phyloP scores from a whole-genome alignment of 2,797 vertebrate genomes.

The Balearica regulorum region DNA sequence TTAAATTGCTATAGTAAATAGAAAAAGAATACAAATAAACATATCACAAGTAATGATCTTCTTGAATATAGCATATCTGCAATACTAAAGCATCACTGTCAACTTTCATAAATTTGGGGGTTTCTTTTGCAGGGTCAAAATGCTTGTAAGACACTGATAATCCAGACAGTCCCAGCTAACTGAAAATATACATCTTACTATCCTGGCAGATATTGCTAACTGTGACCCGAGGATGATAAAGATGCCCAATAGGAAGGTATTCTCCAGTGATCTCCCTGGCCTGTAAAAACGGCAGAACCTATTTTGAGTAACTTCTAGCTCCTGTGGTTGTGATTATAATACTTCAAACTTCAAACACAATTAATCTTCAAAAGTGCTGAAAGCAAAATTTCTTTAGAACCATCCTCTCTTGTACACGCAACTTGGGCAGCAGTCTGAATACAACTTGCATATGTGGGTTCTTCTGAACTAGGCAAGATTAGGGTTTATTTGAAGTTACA shows the following conservation, averaged over 20 bases:
- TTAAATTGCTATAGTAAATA: conserved; percentile 87
- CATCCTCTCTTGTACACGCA: neutral
- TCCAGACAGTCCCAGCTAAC: neutral
- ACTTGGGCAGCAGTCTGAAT: neutral
- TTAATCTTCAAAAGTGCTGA: neutral
- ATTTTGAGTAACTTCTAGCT: neutral
- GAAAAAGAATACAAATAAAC: neutral
- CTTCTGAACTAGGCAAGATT: neutral
- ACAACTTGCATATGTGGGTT: neutral
- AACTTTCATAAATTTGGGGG: neutral
- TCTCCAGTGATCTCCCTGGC: neutral
- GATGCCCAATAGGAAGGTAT: neutral
- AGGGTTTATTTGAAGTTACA: neutral
- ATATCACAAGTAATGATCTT: neutral
- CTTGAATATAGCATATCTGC: neutral
- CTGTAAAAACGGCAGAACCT: neutral
- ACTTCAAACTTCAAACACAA: neutral
- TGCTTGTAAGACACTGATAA: neutral
- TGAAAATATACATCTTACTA: neutral
- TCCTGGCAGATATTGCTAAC: neutral
- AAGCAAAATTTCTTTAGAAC: neutral
- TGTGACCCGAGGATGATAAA: neutral
- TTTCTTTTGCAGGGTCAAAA: neutral
- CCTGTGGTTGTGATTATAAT: neutral
- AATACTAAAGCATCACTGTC: neutral